phyloP scores from a whole-genome alignment of 1,140 invertebrate genomes.

The Ceratosolen fusciceps region DNA sequence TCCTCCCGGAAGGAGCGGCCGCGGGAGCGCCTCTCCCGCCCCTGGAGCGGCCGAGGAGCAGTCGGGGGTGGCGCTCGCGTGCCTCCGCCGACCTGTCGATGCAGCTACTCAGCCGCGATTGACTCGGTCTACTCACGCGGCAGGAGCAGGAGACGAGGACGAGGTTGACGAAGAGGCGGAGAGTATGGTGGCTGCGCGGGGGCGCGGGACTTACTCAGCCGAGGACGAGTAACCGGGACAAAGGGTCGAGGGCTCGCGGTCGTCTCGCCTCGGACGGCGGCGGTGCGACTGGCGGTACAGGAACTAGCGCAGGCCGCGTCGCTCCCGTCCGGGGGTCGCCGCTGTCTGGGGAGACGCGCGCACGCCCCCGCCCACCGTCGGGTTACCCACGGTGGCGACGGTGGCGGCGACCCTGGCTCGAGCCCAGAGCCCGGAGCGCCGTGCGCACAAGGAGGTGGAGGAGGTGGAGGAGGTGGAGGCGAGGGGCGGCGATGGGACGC shows the following conservation, averaged over 20 bases:
- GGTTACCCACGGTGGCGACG: not conserved
- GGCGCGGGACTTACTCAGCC: not conserved
- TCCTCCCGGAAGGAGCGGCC: constrained; percentile 26
- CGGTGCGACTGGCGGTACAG: constrained; percentile 26
- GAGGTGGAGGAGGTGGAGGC: not conserved
- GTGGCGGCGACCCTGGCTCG: not conserved
- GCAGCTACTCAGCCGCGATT: not conserved
- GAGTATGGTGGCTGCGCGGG: not conserved
- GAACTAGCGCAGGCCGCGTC: constrained; percentile 35
- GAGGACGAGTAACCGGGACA: not conserved
- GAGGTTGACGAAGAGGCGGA: too few species aligned
- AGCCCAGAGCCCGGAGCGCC: not conserved
- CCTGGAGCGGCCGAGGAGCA: not conserved
- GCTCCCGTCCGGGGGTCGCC: constrained; percentile 8
- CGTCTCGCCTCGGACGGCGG: constrained; percentile 15
- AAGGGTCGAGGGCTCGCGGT: not conserved
- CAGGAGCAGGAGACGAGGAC: not conserved
- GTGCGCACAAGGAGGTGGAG: not conserved
- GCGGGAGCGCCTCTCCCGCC: not conserved
- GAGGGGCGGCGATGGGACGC: too few species aligned
- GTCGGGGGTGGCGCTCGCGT: not conserved
- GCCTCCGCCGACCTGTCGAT: not conserved
- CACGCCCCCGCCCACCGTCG: not conserved
- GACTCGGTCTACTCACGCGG: not conserved
- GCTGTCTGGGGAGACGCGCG: constrained; percentile 24